These are phyloP conservation scores for Phthorimaea operculella DNA, from an alignment of 1,140 invertebrate genomes.

Conservation along the genomic window DNA sequence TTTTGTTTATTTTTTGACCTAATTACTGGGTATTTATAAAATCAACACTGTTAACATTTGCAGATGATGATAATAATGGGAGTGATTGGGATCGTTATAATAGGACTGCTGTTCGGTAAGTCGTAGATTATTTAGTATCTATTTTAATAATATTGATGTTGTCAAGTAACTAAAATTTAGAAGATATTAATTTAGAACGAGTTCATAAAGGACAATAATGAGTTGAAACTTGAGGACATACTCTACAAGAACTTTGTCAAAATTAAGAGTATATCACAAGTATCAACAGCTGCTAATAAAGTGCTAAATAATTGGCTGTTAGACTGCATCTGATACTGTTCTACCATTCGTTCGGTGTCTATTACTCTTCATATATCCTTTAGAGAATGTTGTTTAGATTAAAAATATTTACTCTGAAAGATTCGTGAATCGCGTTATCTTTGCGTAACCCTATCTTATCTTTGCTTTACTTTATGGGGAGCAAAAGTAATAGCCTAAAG, in stretches of 20 bases:
- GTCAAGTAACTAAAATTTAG: constrained; percentile 21
- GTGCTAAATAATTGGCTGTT: constrained; percentile 1
- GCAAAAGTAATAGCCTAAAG: neutral
- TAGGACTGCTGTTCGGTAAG: constrained; percentile 92
- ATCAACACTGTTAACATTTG: constrained; percentile 21
- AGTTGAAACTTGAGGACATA: constrained; percentile 2
- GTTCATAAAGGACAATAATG: neutral
- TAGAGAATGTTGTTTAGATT: neutral
- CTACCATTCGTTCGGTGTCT: neutral
- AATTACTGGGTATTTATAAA: too few species aligned
- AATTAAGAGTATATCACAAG: neutral
- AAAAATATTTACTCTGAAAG: neutral
- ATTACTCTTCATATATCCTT: neutral
- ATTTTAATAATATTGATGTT: constrained; percentile 26
- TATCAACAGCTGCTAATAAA: neutral
- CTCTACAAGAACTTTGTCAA: neutral
- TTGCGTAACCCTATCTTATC: neutral
- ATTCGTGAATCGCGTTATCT: neutral
- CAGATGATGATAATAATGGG: constrained; percentile 96
- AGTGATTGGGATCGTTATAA: constrained; percentile 85
- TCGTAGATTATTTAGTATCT: constrained; percentile 31
- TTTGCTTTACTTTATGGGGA: neutral
- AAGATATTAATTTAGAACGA: neutral
- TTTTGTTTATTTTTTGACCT: neutral
- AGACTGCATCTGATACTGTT: neutral